Evolutionary conservation across 92 coral and sea anemone species (phyloP), one percentile per base, ranked within the genome.

Genomic region (Heliopora coerulea): DNA sequence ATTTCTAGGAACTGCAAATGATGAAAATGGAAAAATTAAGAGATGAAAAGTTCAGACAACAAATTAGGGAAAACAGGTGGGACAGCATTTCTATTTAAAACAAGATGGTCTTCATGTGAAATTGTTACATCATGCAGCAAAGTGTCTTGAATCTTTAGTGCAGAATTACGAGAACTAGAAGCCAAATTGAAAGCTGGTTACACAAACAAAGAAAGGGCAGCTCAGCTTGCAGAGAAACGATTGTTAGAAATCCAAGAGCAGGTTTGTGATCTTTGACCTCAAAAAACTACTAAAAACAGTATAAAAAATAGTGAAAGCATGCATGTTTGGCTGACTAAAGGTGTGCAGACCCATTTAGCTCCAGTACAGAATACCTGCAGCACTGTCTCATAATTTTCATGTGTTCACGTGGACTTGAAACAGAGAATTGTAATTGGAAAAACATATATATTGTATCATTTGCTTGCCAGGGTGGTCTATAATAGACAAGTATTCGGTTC

Each of bases 51-150:
- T 85, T 89, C 17, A 58, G 89, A 27, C 98, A 93, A 79, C 98
- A 93, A 70, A 90, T 93, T 68, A 69, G 96, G 63, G 98, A 93
- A 49, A 93, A 90, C 74, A 93, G 98, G 98, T 93, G 65, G 26
- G n/a, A 46, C n/a, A 8, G 2, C 12, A 46, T 46, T 8, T 46
- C 14, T 46, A 6, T 15, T 37, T 4, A 37, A 37, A 37, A 7
- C 52, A 8, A 8, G 52, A 15, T 28, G 23, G 39, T 1, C 15
- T 35, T 25, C 13, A 25, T 59, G 0, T 59, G 1, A 29, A 56
- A 17, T 14, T 56, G n/a, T n/a, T n/a, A n/a, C n/a, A n/a, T n/a
- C n/a, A n/a, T n/a, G n/a, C n/a, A n/a, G 28, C 18, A 59, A 28
- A 26, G 9, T 9, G 52, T 10, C 0, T 2, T 12, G 27, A 29